Evolutionary conservation across 1,140 invertebrate species (phyloP).

Genomic region (Drosophila prosaltans): DNA sequence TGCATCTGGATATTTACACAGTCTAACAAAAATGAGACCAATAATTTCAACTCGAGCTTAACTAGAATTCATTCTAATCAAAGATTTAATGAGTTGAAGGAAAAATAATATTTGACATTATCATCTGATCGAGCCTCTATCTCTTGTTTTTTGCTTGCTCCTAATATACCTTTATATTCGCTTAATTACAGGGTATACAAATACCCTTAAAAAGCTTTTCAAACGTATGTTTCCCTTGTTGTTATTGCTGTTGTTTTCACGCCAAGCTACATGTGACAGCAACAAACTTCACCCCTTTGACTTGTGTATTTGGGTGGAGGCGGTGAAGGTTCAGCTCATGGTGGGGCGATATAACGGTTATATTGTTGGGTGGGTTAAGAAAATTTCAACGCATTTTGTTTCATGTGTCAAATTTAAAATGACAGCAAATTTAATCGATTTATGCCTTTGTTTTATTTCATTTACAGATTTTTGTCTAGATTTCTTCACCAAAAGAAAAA

Average conservation of each 20-base stretch:
- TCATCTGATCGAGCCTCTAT: too few relatives aligned
- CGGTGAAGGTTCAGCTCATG: not conserved
- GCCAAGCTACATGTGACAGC: slow-evolving; percentile 60
- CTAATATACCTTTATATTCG: not conserved
- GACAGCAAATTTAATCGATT: slow-evolving; percentile 79
- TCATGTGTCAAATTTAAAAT: slow-evolving; percentile 79
- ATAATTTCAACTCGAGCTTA: too few relatives aligned
- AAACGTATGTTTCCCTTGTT: slow-evolving; percentile 49
- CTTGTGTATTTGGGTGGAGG: not conserved
- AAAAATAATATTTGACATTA: too few relatives aligned
- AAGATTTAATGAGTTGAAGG: too few relatives aligned
- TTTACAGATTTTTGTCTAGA: slow-evolving; percentile 39
- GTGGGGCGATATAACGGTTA: not conserved
- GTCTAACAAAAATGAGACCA: too few relatives aligned
- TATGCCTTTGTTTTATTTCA: slow-evolving; percentile 63
- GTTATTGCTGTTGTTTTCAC: slow-evolving; percentile 57
- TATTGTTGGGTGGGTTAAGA: not conserved
- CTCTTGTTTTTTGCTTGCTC: too few relatives aligned
- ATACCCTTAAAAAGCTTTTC: slow-evolving; percentile 54
- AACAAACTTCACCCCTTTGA: slow-evolving; percentile 42
- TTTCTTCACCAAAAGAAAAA: not conserved
- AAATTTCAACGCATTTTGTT: slow-evolving; percentile 59
- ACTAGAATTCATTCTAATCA: too few relatives aligned
- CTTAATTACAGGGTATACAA: not conserved
- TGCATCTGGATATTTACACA: too few relatives aligned